These are phyloP conservation scores for Artemia franciscana DNA, from an alignment of 1,140 invertebrate species.

Conservation along the genomic window DNA sequence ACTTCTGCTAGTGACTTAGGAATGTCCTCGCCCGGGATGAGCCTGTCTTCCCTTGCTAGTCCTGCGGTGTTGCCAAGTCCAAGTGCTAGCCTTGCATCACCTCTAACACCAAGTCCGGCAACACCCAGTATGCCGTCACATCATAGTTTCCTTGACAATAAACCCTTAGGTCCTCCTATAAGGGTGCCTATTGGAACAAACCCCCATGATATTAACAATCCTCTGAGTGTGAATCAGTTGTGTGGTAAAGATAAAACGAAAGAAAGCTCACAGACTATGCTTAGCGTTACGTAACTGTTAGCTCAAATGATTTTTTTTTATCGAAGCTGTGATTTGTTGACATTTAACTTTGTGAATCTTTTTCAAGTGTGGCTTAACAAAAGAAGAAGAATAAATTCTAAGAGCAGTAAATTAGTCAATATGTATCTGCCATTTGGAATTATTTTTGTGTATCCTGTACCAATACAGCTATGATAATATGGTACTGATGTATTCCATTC, in stretches of 20 bases:
- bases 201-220: conserved; percentile 71
- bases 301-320: neutral
- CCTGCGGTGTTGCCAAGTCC: conserved; percentile 33
- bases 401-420: too few relatives aligned
- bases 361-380: too few relatives aligned
- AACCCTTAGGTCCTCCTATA: conserved; percentile 20
- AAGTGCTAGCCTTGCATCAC: conserved; percentile 22
- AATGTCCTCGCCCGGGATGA: conserved; percentile 26
- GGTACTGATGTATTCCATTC: too few relatives aligned
- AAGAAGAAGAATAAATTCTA: too few relatives aligned
- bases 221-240: conserved; percentile 46
- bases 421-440: too few relatives aligned
- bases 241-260: conserved; percentile 14
- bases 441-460: too few relatives aligned
- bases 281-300: conserved; percentile 12
- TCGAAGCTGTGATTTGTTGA: neutral
- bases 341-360: too few relatives aligned
- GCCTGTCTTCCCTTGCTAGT: conserved; percentile 44
- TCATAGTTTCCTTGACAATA: conserved; percentile 17
- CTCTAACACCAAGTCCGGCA: conserved; percentile 15
- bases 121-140: conserved; percentile 15
- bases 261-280: conserved; percentile 13
- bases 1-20: conserved; percentile 13
- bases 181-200: conserved; percentile 65
- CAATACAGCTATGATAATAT: too few relatives aligned